Evolutionary conservation across 2,888 invertebrate genomes (phyloP).

Genomic region (Cactoblastis cactorum): DNA sequence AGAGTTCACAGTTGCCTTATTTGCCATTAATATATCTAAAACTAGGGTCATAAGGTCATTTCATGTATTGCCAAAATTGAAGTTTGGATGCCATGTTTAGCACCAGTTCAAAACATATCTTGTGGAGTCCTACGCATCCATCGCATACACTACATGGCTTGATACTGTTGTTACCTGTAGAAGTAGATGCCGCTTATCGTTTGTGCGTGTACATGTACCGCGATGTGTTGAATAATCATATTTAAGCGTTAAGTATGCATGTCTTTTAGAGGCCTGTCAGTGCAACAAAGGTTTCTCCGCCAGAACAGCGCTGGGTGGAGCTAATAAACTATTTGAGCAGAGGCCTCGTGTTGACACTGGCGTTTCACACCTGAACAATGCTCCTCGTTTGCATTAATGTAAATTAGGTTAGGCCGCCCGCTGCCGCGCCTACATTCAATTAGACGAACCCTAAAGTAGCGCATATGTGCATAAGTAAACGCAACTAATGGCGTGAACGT

Average conservation of each 20-base stretch:
- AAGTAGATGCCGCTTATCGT: slow-evolving; percentile 18
- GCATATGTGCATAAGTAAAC: slow-evolving; percentile 64
- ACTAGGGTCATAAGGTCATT: no score
- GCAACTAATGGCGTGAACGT: slow-evolving; percentile 51
- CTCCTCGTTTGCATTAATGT: slow-evolving; percentile 79
- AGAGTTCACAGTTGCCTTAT: no score
- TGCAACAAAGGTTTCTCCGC: slow-evolving; percentile 69
- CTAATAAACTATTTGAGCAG: slow-evolving; percentile 78
- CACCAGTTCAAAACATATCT: no score
- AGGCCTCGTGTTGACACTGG: slow-evolving; percentile 76
- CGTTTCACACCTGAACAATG: slow-evolving; percentile 79
- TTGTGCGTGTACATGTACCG: slow-evolving; percentile 38
- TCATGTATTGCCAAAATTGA: no score
- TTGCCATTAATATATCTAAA: no score
- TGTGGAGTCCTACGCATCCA: no score
- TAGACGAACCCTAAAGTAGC: slow-evolving; percentile 72
- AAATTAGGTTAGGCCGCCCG: slow-evolving; percentile 74
- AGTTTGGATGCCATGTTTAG: no score
- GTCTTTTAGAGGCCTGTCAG: slow-evolving; percentile 68
- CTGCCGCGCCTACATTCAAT: slow-evolving; percentile 74
- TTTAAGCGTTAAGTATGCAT: slow-evolving; percentile 69
- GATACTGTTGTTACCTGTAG: not conserved
- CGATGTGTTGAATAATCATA: slow-evolving; percentile 60
- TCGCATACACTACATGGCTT: no score
- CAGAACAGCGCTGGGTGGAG: slow-evolving; percentile 74